Conservation (phyloP, 2,797 vertebrate species). For the Pteronotus mesoamericanus region DNA sequence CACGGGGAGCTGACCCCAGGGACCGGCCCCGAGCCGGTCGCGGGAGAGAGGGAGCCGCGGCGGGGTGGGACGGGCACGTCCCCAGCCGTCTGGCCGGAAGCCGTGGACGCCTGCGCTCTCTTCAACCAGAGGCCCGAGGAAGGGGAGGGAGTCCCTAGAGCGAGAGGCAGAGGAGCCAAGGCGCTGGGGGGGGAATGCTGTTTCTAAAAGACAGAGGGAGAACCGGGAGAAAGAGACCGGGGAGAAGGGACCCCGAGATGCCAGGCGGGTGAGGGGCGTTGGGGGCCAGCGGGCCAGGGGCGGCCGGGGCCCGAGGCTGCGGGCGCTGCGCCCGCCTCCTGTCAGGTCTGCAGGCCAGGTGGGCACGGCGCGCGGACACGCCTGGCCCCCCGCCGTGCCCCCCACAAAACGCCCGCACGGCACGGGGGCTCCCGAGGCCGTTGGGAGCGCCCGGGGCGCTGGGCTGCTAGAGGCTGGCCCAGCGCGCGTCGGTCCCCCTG, state of each 20-base stretch:
- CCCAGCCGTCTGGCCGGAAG: not conserved
- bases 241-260: not conserved
- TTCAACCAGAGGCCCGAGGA: not conserved
- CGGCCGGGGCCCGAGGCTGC: no score
- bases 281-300: not conserved
- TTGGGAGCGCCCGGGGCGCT: not conserved
- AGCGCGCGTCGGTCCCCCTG: rapidly evolving
- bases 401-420: not conserved
- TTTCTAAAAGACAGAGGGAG: not conserved
- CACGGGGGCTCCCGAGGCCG: not conserved
- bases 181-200: not conserved
- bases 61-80: not conserved
- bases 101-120: not conserved
- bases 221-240: not conserved
- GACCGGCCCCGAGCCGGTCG: not conserved
- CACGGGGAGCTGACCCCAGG: not conserved
- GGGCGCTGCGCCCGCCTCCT: no score
- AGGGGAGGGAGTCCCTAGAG: not conserved
- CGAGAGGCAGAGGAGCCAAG: not conserved
- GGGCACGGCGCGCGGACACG: not conserved
- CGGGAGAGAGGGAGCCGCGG: not conserved
- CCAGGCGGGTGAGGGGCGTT: not conserved
- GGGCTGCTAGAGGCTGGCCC: not conserved
- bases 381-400: rapidly evolving
- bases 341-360: not conserved